Evolutionary conservation across 2,888 invertebrate genomes (phyloP).

Genomic region (Pogonocherus hispidulus): DNA sequence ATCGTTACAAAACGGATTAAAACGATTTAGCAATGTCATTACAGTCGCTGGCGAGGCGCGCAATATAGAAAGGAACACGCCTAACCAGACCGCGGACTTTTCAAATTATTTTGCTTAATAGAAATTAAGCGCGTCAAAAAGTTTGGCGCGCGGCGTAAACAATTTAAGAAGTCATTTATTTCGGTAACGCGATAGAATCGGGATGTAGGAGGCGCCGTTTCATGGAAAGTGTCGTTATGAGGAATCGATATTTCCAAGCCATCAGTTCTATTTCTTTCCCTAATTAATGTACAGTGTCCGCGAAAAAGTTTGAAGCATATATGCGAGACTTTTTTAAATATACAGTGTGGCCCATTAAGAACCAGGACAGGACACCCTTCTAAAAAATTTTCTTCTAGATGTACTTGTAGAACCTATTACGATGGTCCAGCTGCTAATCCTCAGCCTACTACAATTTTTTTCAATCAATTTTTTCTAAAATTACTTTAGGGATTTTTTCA

Average conservation of each 20-base stretch:
- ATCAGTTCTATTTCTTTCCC: too few relatives aligned
- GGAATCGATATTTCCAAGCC: not conserved
- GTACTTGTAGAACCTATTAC: too few relatives aligned
- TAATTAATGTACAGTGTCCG: too few relatives aligned
- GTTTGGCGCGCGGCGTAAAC: slow-evolving; percentile 1
- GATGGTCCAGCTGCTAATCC: too few relatives aligned
- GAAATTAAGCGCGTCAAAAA: slow-evolving; percentile 29
- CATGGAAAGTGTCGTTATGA: not conserved
- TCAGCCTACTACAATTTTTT: too few relatives aligned
- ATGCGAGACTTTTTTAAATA: too few relatives aligned
- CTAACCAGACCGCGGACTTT: slow-evolving; percentile 28
- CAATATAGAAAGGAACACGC: slow-evolving; percentile 24
- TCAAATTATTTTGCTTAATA: slow-evolving; percentile 34
- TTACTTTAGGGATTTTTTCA: too few relatives aligned
- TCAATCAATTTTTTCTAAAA: too few relatives aligned
- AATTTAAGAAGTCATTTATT: slow-evolving; percentile 4
- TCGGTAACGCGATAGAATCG: not conserved
- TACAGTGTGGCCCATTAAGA: too few relatives aligned
- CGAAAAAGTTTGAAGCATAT: too few relatives aligned
- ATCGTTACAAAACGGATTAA: slow-evolving; percentile 53
- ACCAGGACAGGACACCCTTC: too few relatives aligned
- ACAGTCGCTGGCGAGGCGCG: slow-evolving; percentile 33
- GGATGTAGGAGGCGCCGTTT: not conserved
- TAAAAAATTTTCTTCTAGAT: too few relatives aligned
- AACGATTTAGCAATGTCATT: slow-evolving; percentile 55